Percentiles rank a stretch among this genome's conserved stretches.
phyloP scores from a whole-genome alignment of 1,140 invertebrate genomes.

The Temnothorax nylanderi region DNA sequence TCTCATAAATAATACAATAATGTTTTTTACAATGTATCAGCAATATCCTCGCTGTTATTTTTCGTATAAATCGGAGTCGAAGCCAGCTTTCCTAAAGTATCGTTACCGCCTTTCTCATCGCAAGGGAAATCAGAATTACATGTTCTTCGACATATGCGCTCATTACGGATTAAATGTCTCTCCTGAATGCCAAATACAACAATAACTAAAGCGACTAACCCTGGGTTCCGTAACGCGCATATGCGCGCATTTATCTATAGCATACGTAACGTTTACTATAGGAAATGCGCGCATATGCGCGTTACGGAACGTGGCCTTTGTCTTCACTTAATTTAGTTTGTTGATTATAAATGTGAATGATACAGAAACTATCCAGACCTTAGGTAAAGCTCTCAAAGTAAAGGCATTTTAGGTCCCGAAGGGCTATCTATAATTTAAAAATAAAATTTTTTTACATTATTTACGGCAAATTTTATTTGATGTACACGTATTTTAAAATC shows the following conservation, averaged over 20 bases:
- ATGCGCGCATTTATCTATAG: no score
- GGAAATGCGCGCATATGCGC: no score
- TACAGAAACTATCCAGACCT: not conserved
- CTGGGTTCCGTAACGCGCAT: no score
- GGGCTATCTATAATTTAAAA: not conserved
- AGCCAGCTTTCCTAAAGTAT: slow-evolving; percentile 87
- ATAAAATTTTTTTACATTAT: not conserved
- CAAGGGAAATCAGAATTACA: slow-evolving; percentile 87
- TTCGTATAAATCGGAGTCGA: slow-evolving; percentile 58
- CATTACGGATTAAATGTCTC: slow-evolving; percentile 87
- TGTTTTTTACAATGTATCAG: no score
- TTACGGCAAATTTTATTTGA: not conserved
- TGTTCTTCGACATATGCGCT: slow-evolving; percentile 87
- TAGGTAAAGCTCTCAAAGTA: not conserved
- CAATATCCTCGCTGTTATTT: no score
- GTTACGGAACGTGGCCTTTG: no score
- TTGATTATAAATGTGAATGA: no score
- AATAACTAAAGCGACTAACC: no score
- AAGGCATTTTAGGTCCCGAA: not conserved
- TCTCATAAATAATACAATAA: no score
- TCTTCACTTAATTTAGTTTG: no score
- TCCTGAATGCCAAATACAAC: no score
- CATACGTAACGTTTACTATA: no score
- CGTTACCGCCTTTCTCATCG: slow-evolving; percentile 86
- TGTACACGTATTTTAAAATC: not conserved